Conservation (phyloP, 2,113 vertebrate species). For the Chascanopsetta lugubris region DNA sequence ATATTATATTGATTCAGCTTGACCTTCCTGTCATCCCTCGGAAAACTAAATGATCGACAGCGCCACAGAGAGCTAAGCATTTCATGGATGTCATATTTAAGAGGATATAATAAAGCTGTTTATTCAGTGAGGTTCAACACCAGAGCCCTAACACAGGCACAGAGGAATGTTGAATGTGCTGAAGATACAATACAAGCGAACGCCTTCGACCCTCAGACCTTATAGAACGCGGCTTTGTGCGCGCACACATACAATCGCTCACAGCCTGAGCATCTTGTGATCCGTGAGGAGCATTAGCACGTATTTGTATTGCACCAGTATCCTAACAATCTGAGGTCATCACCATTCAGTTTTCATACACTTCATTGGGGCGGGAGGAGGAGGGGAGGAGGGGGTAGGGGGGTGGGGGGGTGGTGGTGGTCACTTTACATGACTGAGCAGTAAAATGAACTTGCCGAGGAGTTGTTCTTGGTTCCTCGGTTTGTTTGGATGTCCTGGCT, state of each 20-base stretch:
- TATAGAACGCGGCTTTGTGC: neutral
- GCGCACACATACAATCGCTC: neutral
- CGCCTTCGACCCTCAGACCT: neutral
- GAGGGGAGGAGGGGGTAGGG: neutral
- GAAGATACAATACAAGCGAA: neutral
- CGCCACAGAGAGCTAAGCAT: neutral
- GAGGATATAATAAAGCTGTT: constrained; percentile 28
- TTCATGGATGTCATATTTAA: constrained; percentile 20
- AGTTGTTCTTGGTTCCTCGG: constrained; percentile 58
- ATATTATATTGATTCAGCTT: constrained; percentile 1
- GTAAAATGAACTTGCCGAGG: constrained; percentile 35
- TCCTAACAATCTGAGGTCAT: neutral
- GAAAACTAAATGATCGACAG: constrained; percentile 5
- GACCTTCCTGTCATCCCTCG: constrained; percentile 8
- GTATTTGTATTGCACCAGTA: neutral
- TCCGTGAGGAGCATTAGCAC: neutral
- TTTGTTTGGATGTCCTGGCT: constrained; percentile 73
- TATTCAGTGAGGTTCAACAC: constrained; percentile 22
- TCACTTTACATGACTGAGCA: constrained; percentile 10
- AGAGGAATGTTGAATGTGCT: neutral
- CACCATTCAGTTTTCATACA: neutral
- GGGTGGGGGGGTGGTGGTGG: constrained; percentile 10
- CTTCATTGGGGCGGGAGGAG: neutral
- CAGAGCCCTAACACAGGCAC: neutral
- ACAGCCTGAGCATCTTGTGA: neutral